Evolutionary conservation across 1,140 invertebrate species (phyloP).

Genomic region (Nomia melanderi): DNA sequence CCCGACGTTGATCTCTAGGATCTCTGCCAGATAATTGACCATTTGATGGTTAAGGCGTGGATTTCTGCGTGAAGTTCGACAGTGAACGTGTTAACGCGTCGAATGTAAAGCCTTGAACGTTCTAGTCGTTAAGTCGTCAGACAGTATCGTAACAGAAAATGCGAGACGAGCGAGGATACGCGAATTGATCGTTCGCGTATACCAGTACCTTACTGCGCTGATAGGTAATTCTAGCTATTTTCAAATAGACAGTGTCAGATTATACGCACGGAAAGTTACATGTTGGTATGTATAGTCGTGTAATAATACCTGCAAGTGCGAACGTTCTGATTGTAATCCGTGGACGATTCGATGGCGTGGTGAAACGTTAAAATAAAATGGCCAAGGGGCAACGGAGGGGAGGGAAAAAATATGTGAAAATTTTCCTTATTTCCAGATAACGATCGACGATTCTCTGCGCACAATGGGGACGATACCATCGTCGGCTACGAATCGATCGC

Average conservation of each 20-base stretch:
- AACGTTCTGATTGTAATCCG: not conserved
- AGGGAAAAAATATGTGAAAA: not conserved
- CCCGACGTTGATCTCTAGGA: too few species aligned
- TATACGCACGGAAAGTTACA: not conserved
- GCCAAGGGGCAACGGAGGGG: not conserved
- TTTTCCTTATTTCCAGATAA: not conserved
- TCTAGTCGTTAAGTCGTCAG: not conserved
- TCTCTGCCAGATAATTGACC: too few species aligned
- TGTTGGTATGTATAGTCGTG: not conserved
- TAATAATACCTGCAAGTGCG: not conserved
- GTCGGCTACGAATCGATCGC: not conserved
- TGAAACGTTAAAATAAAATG: constrained; percentile 5
- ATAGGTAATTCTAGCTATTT: constrained; percentile 20
- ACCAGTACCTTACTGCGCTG: not conserved
- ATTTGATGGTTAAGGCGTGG: too few species aligned
- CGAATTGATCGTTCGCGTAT: constrained; percentile 1
- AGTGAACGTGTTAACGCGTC: too few species aligned
- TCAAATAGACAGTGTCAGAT: constrained; percentile 14
- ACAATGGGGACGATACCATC: not conserved
- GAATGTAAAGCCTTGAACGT: not conserved
- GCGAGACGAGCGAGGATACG: not conserved
- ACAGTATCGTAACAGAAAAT: not conserved
- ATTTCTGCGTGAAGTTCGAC: too few species aligned
- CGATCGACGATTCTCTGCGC: not conserved
- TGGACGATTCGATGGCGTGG: not conserved